These are phyloP conservation scores for Kryptopterus vitreolus DNA, from an alignment of 2,797 vertebrate species.

Conservation along the genomic window DNA sequence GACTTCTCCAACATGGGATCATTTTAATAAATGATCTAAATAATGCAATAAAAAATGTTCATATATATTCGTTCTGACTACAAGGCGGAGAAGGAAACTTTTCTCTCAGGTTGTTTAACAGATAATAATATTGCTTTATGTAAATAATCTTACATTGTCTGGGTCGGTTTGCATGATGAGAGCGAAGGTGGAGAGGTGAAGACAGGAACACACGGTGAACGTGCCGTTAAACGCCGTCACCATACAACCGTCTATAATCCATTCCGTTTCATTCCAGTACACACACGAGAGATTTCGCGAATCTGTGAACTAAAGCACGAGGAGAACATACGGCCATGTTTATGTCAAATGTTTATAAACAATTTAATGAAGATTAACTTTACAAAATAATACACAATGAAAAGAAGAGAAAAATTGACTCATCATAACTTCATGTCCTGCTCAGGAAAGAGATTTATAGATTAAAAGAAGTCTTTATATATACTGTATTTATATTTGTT, in stretches of 20 bases:
- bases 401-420: background rate
- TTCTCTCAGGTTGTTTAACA: background rate
- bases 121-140: background rate
- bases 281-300: slow-evolving; percentile 61
- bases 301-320: background rate
- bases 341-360: background rate
- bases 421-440: background rate
- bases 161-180: slow-evolving; percentile 65
- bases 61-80: too few relatives aligned
- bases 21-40: too few relatives aligned
- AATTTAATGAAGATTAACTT: background rate
- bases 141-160: background rate
- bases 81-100: background rate
- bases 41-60: too few relatives aligned
- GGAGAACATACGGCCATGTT: background rate
- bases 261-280: slow-evolving; percentile 64
- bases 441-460: too few relatives aligned
- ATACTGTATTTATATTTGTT: too few relatives aligned
- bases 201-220: slow-evolving; percentile 48
- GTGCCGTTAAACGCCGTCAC: slow-evolving; percentile 53
- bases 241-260: slow-evolving; percentile 67
- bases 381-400: background rate
- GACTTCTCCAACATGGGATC: too few relatives aligned
- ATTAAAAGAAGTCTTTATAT: too few relatives aligned
- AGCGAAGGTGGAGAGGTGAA: slow-evolving; percentile 71